phyloP scores from a whole-genome alignment of 2,888 invertebrate species.

The Stenchaetothrips biformis region DNA sequence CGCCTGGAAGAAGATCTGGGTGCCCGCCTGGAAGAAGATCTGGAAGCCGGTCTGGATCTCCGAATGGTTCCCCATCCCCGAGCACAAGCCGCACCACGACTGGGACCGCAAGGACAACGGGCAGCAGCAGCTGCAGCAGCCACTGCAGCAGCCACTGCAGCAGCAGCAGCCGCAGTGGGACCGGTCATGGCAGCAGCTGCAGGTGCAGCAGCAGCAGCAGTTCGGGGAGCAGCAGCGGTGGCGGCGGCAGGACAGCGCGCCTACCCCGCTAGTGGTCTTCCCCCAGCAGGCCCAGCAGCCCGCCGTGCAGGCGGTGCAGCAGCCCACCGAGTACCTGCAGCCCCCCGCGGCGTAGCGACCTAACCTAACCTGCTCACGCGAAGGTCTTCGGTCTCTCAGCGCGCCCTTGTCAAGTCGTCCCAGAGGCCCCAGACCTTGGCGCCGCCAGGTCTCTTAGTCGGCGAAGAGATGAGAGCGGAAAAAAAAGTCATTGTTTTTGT shows the following conservation, averaged over 20 bases:
- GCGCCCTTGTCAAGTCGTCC: not conserved
- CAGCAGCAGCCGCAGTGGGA: constrained; percentile 32
- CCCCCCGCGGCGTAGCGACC: not conserved
- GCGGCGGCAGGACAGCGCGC: not conserved
- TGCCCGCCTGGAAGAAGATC: constrained; percentile 58
- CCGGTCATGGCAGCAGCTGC: constrained; percentile 26
- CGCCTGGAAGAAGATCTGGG: constrained; percentile 51
- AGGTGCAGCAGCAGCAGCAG: constrained; percentile 19
- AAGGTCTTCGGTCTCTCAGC: constrained; percentile 7
- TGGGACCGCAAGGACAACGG: constrained; percentile 57
- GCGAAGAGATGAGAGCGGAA: not conserved
- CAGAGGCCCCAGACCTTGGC: constrained; percentile 1
- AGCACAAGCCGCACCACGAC: constrained; percentile 46
- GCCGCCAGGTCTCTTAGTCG: constrained; percentile 5
- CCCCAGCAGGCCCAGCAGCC: not conserved
- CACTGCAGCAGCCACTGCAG: not conserved
- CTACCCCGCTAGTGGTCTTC: not conserved
- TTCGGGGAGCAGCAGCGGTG: constrained; percentile 28
- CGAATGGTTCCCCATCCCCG: constrained; percentile 68
- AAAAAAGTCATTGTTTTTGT: not conserved
- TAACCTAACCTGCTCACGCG: not conserved
- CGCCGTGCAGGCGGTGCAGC: not conserved
- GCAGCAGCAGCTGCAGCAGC: constrained; percentile 24
- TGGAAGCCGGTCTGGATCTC: constrained; percentile 80
- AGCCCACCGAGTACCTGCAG: constrained; percentile 16